phyloP scores from a whole-genome alignment of 2,113 vertebrate species.

The Callipepla californica region DNA sequence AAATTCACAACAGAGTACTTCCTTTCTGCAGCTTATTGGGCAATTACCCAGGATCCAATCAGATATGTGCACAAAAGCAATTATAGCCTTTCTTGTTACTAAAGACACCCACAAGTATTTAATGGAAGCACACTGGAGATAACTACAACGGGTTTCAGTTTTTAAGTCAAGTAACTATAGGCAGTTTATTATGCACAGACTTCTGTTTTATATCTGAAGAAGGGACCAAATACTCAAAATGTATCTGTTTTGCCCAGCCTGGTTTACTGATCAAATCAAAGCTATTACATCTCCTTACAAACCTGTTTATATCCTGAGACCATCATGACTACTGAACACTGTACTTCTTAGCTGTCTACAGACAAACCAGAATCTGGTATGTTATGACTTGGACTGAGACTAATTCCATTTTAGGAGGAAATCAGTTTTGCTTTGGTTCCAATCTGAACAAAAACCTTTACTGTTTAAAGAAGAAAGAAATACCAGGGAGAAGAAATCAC shows the following conservation, averaged over 20 bases:
- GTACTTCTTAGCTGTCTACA: not conserved
- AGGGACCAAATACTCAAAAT: not conserved
- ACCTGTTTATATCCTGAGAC: not conserved
- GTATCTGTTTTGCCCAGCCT: not conserved
- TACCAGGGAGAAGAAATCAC: not conserved
- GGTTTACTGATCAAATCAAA: not conserved
- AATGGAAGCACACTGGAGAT: not conserved
- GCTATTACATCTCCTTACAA: not conserved
- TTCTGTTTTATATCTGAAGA: not conserved
- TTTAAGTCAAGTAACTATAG: not conserved
- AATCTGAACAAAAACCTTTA: not conserved
- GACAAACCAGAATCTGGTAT: not conserved
- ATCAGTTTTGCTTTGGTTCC: not conserved
- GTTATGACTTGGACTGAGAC: not conserved
- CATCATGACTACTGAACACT: not conserved
- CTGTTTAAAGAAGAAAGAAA: not conserved
- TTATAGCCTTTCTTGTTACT: not conserved
- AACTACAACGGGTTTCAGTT: not conserved
- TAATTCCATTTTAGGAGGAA: not conserved
- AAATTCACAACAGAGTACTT: not conserved
- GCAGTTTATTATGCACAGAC: not conserved
- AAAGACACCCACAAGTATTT: not conserved
- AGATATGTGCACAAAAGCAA: fast-evolving
- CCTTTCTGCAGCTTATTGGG: not conserved
- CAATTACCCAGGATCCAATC: not conserved